Evolutionary conservation across 2,113 vertebrate species (phyloP).

Genomic region (Stictonetta naevosa): DNA sequence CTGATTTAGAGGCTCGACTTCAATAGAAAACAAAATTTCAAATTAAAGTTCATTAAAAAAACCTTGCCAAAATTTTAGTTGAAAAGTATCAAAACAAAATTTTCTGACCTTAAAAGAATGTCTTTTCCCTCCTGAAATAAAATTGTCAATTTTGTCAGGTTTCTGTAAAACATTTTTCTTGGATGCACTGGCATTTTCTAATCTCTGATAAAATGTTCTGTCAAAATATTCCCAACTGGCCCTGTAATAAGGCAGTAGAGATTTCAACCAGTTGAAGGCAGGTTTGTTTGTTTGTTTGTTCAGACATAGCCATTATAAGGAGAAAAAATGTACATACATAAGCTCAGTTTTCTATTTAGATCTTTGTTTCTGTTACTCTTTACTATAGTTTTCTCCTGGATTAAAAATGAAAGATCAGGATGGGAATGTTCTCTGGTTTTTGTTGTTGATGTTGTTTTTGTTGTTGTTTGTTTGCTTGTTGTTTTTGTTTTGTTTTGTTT

Average conservation of each 20-base stretch:
- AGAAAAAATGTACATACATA: constrained; percentile 17
- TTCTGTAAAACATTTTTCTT: constrained; percentile 56
- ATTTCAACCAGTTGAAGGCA: constrained; percentile 25
- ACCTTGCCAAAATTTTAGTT: constrained; percentile 42
- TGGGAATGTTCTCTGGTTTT: not conserved
- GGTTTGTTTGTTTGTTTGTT: not conserved
- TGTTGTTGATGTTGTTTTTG: no score
- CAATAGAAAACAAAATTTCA: not conserved
- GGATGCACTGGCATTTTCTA: constrained; percentile 9
- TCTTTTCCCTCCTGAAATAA: constrained; percentile 19
- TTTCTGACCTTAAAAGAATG: constrained; percentile 17
- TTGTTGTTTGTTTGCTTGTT: no score
- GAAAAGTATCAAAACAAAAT: constrained; percentile 47
- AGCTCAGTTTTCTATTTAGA: not conserved
- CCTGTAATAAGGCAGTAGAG: constrained; percentile 33
- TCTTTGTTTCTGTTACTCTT: not conserved
- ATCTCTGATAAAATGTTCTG: constrained; percentile 50
- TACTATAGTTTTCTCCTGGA: not conserved
- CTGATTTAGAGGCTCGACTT: not conserved
- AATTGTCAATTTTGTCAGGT: constrained; percentile 22
- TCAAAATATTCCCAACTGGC: constrained; percentile 62
- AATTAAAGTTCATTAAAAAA: not conserved
- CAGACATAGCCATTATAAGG: not conserved
- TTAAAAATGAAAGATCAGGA: not conserved
- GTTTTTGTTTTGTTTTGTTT: no score